Percentiles rank a stretch among this genome's conserved stretches.
phyloP scores from a whole-genome alignment of 2,888 invertebrate genomes.

The Thymelicus sylvestris region DNA sequence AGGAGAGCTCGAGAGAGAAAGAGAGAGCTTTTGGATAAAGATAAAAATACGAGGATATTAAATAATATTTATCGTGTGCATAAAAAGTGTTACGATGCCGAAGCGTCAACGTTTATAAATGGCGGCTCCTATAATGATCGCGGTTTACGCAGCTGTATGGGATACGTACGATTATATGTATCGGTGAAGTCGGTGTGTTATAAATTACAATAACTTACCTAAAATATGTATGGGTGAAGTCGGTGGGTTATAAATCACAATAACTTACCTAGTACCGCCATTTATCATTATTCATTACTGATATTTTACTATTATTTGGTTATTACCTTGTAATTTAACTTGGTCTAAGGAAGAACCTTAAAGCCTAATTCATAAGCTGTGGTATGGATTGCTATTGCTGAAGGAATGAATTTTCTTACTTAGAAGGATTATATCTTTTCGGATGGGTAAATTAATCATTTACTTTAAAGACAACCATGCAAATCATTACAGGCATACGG shows the following conservation, averaged over 20 bases:
- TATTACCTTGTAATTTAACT: too few relatives aligned
- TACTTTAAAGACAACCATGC: too few relatives aligned
- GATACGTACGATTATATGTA: neutral
- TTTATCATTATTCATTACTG: neutral
- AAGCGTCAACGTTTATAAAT: neutral
- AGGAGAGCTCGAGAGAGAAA: neutral
- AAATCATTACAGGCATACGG: too few relatives aligned
- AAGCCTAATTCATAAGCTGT: too few relatives aligned
- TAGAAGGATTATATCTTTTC: too few relatives aligned
- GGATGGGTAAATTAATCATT: too few relatives aligned
- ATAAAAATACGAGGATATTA: neutral
- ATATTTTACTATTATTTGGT: neutral
- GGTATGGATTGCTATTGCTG: too few relatives aligned
- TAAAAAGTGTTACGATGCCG: neutral
- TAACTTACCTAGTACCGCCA: slow-evolving; percentile 5
- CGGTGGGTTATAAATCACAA: slow-evolving; percentile 2
- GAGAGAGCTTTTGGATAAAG: neutral
- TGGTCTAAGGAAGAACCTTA: too few relatives aligned
- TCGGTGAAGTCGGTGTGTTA: neutral
- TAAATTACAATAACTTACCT: slow-evolving; percentile 17
- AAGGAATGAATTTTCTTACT: too few relatives aligned
- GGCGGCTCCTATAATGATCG: neutral
- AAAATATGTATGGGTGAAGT: neutral
- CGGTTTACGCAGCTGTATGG: neutral
- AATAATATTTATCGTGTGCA: slow-evolving; percentile 4